Conservation (phyloP, 2,113 vertebrate genomes). For the Octodon degus region DNA sequence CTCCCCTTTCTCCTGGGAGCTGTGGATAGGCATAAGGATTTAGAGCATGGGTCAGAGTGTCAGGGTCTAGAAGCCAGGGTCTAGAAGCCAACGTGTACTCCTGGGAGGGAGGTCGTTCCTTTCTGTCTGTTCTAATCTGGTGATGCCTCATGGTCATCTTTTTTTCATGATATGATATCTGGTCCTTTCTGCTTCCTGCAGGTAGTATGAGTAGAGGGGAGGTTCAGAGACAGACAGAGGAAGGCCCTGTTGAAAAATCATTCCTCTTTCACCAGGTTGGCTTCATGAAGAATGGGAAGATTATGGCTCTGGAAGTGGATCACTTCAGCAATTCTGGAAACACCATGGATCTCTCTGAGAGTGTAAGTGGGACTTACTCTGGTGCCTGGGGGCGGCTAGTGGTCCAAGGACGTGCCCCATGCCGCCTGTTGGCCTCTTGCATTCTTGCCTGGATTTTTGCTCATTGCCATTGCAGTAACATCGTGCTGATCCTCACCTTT, state of each 20-base stretch:
- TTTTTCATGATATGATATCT: not conserved
- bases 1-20: not conserved
- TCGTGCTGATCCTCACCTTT: not conserved
- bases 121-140: not conserved
- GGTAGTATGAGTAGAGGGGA: not conserved
- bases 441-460: not conserved
- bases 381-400: no score
- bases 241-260: not conserved
- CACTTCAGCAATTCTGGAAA: constrained; percentile 94
- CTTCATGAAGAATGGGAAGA: constrained; percentile 91
- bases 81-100: accelerated
- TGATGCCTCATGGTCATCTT: not conserved
- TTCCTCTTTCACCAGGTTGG: constrained; percentile 90
- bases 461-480: accelerated
- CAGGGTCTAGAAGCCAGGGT: not conserved
- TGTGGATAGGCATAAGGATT: not conserved
- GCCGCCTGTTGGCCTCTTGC: not conserved
- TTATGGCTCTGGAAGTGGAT: constrained; percentile 92
- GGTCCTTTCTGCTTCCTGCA: not conserved
- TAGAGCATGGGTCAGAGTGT: not conserved
- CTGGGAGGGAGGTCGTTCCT: not conserved
- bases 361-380: constrained; percentile 86
- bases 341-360: constrained; percentile 91
- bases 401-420: not conserved
- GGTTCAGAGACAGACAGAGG: not conserved